A percentile compares a stretch with the other conserved stretches of the same genome.
Conservation (phyloP, 1,140 invertebrate species). For the Drosophila littoralis region DNA sequence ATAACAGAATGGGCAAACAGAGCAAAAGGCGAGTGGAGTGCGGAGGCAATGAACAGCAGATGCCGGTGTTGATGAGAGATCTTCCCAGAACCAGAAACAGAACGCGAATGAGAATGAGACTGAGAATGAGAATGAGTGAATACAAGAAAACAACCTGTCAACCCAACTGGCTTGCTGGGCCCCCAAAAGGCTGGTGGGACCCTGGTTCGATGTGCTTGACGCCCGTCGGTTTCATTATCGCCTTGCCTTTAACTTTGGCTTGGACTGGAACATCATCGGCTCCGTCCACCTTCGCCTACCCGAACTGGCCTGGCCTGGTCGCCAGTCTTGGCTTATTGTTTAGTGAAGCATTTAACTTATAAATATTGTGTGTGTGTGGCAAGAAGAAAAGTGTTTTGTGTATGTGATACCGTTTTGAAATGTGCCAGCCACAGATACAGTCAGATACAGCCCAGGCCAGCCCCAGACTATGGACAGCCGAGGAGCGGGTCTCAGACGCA, state of each 20-base stretch:
- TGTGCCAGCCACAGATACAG: slow-evolving; percentile 50
- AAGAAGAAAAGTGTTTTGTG: slow-evolving; percentile 77
- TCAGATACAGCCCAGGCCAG: neutral
- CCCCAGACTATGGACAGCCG: slow-evolving; percentile 8
- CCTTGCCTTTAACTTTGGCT: slow-evolving; percentile 60
- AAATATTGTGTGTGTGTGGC: slow-evolving; percentile 78
- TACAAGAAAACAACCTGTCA: slow-evolving; percentile 68
- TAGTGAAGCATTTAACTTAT: slow-evolving; percentile 83
- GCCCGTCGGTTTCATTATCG: slow-evolving; percentile 74
- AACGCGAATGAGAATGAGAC: neutral
- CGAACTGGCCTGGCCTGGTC: slow-evolving; percentile 3
- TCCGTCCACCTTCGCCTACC: slow-evolving; percentile 3
- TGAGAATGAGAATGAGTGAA: slow-evolving; percentile 20
- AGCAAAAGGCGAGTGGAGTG: too few relatives aligned
- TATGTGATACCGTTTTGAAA: slow-evolving; percentile 79
- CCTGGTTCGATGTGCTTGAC: slow-evolving; percentile 71
- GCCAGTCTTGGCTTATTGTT: slow-evolving; percentile 69
- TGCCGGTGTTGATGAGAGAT: slow-evolving; percentile 67
- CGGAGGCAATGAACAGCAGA: slow-evolving; percentile 37
- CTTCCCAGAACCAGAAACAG: slow-evolving; percentile 65
- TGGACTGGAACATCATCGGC: slow-evolving; percentile 23
- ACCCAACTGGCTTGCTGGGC: slow-evolving; percentile 44
- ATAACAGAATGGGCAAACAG: slow-evolving; percentile 78
- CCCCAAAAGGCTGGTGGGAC: slow-evolving; percentile 52
- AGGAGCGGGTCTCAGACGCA: slow-evolving; percentile 43